A percentile compares a stretch with the other conserved stretches of the same genome.
These are phyloP conservation scores for Agonopterix arenella DNA, from an alignment of 2,888 invertebrate genomes.

Conservation along the genomic window DNA sequence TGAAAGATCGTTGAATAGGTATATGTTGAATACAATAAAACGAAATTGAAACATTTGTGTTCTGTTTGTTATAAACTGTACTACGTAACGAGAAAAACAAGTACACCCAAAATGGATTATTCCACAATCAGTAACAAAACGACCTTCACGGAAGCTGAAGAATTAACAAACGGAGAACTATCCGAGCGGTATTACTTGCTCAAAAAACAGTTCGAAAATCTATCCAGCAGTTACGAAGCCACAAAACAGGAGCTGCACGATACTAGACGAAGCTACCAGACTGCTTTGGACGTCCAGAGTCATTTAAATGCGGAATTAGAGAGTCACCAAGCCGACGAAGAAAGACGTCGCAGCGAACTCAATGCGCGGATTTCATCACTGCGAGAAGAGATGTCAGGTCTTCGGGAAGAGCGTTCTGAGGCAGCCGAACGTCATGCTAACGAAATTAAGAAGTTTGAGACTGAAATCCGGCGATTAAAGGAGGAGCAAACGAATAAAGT, in stretches of 20 bases:
- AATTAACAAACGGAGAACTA: constrained; percentile 54
- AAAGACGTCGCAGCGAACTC: constrained; percentile 39
- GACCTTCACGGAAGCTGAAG: constrained; percentile 50
- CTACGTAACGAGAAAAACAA: neutral
- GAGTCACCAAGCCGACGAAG: constrained; percentile 52
- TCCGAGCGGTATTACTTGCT: constrained; percentile 57
- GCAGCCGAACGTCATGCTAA: constrained; percentile 40
- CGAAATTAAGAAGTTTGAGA: constrained; percentile 49
- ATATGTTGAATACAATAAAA: neutral
- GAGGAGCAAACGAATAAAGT: constrained; percentile 43
- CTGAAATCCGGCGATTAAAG: constrained; percentile 47
- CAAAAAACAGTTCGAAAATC: constrained; percentile 56
- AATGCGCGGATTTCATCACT: constrained; percentile 41
- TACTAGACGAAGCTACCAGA: constrained; percentile 55
- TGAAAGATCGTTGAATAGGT: neutral
- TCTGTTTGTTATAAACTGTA: too few relatives aligned
- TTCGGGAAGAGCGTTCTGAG: constrained; percentile 50
- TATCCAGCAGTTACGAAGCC: constrained; percentile 49
- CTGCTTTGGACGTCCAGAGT: constrained; percentile 61
- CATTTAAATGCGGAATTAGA: constrained; percentile 63
- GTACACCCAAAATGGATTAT: constrained; percentile 48
- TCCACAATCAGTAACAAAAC: constrained; percentile 66
- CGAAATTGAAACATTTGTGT: too few relatives aligned
- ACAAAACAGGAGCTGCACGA: constrained; percentile 67
- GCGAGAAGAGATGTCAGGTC: constrained; percentile 55